phyloP scores from a whole-genome alignment of 2,113 vertebrate species.

The Catagonus wagneri region DNA sequence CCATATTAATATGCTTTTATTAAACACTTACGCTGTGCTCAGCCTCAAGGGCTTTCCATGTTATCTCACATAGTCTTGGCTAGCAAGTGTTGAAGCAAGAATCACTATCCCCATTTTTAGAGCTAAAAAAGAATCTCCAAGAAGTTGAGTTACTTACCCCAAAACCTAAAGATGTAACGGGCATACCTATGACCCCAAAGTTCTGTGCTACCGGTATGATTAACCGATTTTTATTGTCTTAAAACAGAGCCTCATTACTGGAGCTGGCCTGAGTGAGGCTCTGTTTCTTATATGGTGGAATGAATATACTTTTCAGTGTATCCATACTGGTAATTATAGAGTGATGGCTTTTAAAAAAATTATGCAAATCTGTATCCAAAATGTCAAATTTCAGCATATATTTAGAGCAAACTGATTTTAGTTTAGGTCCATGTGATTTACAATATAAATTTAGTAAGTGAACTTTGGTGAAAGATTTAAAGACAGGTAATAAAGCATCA shows the following conservation, averaged over 20 bases:
- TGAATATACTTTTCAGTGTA: not conserved
- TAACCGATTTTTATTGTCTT: conserved; percentile 2
- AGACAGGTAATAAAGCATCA: conserved; percentile 40
- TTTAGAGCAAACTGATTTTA: conserved; percentile 49
- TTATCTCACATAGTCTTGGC: not conserved
- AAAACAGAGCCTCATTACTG: not conserved
- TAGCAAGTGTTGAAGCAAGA: not conserved
- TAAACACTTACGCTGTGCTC: not conserved
- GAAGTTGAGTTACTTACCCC: not conserved
- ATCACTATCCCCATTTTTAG: not conserved
- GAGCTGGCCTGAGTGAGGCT: not conserved
- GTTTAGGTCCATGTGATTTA: conserved; percentile 44
- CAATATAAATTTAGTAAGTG: conserved; percentile 66
- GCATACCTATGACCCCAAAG: not conserved
- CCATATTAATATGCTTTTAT: not conserved
- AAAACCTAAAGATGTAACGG: not conserved
- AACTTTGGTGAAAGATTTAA: conserved; percentile 64
- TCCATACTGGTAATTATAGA: conserved; percentile 28
- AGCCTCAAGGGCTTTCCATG: not conserved
- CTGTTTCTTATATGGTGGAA: conserved; percentile 10
- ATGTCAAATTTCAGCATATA: conserved; percentile 62
- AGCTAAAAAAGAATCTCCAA: not conserved
- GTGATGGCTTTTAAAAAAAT: not conserved
- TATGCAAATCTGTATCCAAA: conserved; percentile 55
- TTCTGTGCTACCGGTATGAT: not conserved